Base-by-base conservation (phyloP, 2,797 vertebrate species). In the Esox masquinongy region DNA sequence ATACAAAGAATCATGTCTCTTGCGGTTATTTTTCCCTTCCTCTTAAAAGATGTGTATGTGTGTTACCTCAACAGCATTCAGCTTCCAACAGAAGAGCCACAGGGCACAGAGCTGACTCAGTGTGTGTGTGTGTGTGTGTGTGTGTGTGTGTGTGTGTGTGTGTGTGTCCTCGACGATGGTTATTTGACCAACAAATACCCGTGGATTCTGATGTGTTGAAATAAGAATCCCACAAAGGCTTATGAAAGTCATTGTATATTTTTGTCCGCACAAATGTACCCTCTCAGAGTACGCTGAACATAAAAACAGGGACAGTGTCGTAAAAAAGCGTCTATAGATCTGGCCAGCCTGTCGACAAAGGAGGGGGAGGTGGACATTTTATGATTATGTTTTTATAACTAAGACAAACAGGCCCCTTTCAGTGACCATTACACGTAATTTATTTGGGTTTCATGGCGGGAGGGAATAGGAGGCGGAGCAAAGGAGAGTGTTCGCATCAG, bases 361-460 rank as follows among this genome's bases (percentile, higher is more conserved):
- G n/a, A 24, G 29, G 7, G 36, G 19, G 29, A 22, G 67, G 67
- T 19, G 70, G 50, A 11, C 19, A 34, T 56, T 56, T 69, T 63
- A 11, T 59, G 70, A 56, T 53, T 70, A 31, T 73, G 67, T 76
- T 81, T 70, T 75, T 63, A 31, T 73, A 73, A 53, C 66, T 1
- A 71, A 66, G 24, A 68, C 39, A 69, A 72, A 69, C 73, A 68
- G 63, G 61, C 24, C 68, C 17, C 49, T 50, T 68, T 51, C 24
- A n/a, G 16, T 50, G n/a, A 11, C 59, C 61, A 43, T 56, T n/a
- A 11, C 50, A 43, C 56, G 29, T 53, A 51, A 53, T 69, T 69
- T 49, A 56, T 59, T 56, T 56, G 19, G 36, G 22, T 26, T 26
- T 67, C 39, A 68, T 39, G 31, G 31, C 26, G 6, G 67, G 67